Conservation (phyloP, 2,797 vertebrate genomes). For the Tolypeutes matacus region DNA sequence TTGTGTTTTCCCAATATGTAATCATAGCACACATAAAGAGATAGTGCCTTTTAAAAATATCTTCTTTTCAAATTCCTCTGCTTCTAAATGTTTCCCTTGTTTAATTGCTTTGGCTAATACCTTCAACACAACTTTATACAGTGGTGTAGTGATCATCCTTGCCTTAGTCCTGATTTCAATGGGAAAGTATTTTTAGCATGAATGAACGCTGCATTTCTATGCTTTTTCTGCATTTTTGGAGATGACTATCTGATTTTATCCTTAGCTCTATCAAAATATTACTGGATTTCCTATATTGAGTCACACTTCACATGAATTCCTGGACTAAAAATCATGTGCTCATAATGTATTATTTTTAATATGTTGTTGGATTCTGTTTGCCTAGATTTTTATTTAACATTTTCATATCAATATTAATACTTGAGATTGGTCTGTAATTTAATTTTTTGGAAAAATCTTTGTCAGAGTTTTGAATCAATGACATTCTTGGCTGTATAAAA, state of each 20-base stretch:
- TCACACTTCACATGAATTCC: not conserved
- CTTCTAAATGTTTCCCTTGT: not conserved
- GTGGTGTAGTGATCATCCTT: not conserved
- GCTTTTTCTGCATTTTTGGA: not conserved
- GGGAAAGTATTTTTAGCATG: not conserved
- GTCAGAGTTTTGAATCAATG: not conserved
- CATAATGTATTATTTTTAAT: not conserved
- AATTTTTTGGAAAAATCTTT: conserved; percentile 28
- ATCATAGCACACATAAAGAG: not conserved
- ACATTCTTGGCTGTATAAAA: not conserved
- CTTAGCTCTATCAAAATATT: not conserved
- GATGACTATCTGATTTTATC: not conserved
- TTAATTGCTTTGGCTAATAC: conserved; percentile 1
- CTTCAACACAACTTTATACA: not conserved
- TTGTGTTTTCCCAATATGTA: not conserved
- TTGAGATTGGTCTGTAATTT: not conserved
- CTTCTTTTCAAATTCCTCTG: conserved; percentile 19
- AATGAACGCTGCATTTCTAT: not conserved
- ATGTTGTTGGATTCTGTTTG: not conserved
- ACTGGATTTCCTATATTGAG: not conserved
- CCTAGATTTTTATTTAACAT: conserved; percentile 17
- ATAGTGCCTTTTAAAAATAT: not conserved
- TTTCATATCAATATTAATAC: not conserved
- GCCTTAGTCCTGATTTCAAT: not conserved
- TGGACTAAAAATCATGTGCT: not conserved